A percentile compares a stretch with the other conserved stretches of the same genome.
Conservation (phyloP, 2,113 vertebrate species). For the Acrocephalus kingi region DNA sequence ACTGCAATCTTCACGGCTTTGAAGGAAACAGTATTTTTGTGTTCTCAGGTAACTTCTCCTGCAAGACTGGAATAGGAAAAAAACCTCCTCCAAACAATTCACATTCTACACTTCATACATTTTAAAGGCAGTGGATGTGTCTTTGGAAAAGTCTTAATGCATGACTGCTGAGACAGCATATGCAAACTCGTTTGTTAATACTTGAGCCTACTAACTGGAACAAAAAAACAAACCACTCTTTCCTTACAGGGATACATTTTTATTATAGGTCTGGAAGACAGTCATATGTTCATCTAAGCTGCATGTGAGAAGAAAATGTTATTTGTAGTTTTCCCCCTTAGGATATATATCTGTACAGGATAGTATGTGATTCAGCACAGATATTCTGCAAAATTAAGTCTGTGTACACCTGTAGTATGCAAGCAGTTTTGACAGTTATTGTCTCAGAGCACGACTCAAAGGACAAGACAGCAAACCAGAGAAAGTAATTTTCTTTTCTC, state of each 20-base stretch:
- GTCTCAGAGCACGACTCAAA: not conserved
- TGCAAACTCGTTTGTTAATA: not conserved
- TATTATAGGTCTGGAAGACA: not conserved
- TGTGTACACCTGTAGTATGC: not conserved
- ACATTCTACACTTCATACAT: not conserved
- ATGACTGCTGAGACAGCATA: not conserved
- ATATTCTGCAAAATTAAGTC: not conserved
- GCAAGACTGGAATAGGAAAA: not conserved
- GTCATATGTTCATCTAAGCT: not conserved
- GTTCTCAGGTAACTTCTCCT: not conserved
- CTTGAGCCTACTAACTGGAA: not conserved
- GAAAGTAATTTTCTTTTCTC: not conserved
- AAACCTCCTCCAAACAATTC: not conserved
- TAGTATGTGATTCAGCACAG: not conserved
- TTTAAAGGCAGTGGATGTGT: not conserved
- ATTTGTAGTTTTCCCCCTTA: not conserved
- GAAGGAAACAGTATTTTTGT: not conserved
- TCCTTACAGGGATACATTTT: not conserved
- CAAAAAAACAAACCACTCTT: not conserved
- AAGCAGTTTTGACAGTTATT: not conserved
- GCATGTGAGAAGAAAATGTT: not conserved
- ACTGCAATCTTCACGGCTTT: not conserved
- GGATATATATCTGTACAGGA: not conserved
- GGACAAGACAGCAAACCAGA: not conserved
- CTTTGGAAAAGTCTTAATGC: not conserved